Percentiles rank a stretch among this genome's conserved stretches.
Evolutionary conservation across 2,888 invertebrate species (phyloP).

Genomic region (Steinernema scapterisci): DNA sequence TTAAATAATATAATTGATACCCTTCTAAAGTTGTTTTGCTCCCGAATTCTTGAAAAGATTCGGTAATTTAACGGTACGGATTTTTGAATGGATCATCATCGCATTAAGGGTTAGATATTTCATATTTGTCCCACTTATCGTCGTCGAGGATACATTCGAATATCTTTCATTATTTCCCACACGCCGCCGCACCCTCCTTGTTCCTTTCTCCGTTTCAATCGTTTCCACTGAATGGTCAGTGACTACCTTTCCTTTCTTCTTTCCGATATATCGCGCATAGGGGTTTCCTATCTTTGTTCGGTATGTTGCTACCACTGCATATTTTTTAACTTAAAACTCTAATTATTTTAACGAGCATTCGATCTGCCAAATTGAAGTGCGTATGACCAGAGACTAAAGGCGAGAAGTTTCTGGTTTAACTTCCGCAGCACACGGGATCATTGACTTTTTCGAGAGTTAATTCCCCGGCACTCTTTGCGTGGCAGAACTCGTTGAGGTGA

Average conservation of each 20-base stretch:
- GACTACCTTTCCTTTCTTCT: conserved; percentile 26
- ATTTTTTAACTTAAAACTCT: too few species aligned
- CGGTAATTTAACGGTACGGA: not conserved
- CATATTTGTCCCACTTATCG: conserved; percentile 31
- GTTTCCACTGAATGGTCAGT: not conserved
- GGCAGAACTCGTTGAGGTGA: too few species aligned
- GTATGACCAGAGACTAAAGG: too few species aligned
- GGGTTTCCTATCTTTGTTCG: not conserved
- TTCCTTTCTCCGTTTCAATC: conserved; percentile 14
- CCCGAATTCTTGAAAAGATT: not conserved
- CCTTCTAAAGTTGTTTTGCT: not conserved
- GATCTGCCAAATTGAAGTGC: too few species aligned
- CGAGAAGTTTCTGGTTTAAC: too few species aligned
- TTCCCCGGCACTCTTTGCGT: too few species aligned
- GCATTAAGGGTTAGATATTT: conserved; percentile 14
- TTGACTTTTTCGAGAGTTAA: too few species aligned
- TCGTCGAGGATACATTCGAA: conserved; percentile 18
- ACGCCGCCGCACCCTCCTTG: conserved; percentile 20
- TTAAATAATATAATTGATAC: conserved; percentile 9
- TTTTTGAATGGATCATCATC: not conserved
- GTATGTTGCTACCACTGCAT: not conserved
- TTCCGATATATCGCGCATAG: not conserved
- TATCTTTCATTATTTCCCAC: conserved; percentile 23
- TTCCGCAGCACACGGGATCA: too few species aligned
- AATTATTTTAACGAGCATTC: too few species aligned